Conservation (phyloP, 2,797 vertebrate genomes). For the Coendou prehensilis region DNA sequence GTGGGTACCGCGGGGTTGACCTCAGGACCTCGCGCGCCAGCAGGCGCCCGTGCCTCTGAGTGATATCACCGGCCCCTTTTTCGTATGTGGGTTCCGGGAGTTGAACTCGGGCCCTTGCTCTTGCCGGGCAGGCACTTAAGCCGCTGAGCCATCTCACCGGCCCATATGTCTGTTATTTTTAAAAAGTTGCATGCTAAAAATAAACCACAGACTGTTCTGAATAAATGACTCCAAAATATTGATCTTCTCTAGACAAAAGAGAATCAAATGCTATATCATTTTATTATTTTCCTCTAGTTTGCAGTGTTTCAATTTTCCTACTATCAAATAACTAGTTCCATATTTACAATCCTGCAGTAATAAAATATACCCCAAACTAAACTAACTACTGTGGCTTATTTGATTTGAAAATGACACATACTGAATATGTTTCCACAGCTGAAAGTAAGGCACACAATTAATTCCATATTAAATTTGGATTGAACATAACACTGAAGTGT, state of each 20-base stretch:
- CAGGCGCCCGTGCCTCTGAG: no score
- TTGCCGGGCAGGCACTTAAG: no score
- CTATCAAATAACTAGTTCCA: neutral
- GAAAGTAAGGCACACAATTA: neutral
- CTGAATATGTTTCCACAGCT: conserved; percentile 34
- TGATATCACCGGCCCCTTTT: no score
- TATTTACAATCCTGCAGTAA: neutral
- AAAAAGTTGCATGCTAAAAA: neutral
- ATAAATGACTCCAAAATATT: neutral
- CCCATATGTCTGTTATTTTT: neutral
- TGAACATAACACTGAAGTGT: neutral
- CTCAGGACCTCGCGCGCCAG: no score
- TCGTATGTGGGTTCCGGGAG: no score
- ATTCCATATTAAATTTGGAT: conserved; percentile 15
- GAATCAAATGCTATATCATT: neutral
- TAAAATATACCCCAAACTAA: neutral
- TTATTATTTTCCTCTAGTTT: neutral
- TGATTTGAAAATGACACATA: conserved; percentile 11
- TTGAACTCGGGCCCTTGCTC: no score
- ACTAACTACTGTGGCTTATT: neutral
- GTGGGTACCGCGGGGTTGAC: no score
- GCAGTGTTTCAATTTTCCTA: neutral
- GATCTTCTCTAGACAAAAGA: conserved; percentile 19
- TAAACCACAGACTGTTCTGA: neutral
- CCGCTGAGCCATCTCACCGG: no score